Conservation (phyloP, 2,113 vertebrate species). For the Grammomys dolichurus region DNA sequence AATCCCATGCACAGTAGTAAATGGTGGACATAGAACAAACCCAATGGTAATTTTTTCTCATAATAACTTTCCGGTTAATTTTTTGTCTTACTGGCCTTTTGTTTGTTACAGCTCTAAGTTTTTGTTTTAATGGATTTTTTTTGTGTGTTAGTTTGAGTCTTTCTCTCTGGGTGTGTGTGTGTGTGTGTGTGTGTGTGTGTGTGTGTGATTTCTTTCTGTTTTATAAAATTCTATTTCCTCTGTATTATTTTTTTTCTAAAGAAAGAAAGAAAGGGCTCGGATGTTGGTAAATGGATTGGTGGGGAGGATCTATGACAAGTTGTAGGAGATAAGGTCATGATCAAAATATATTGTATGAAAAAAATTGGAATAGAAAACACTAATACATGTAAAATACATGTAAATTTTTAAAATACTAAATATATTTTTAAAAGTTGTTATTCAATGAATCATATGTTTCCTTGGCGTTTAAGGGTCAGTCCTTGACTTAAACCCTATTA, state of each 20-base stretch:
- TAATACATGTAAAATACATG: not conserved
- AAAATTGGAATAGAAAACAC: not conserved
- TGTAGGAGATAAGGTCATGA: not conserved
- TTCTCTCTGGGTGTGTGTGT: not conserved
- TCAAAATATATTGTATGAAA: not conserved
- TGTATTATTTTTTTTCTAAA: not conserved
- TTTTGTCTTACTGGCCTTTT: too few relatives aligned
- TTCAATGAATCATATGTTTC: not conserved
- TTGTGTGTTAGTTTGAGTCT: not conserved
- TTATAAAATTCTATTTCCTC: too few relatives aligned
- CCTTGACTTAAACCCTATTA: not conserved
- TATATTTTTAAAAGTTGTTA: not conserved
- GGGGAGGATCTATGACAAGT: fast-evolving
- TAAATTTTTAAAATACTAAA: not conserved
- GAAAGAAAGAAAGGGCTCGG: not conserved
- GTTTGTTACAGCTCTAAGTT: not conserved
- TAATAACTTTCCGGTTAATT: not conserved
- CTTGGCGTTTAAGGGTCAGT: not conserved
- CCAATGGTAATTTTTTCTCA: not conserved
- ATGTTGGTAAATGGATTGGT: not conserved
- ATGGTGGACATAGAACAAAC: not conserved
- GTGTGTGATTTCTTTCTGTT: not conserved
- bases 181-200: too few relatives aligned
- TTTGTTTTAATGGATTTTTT: not conserved
- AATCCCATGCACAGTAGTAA: not conserved